phyloP scores from a whole-genome alignment of 2,888 invertebrate genomes.

The Eudemis profundana region DNA sequence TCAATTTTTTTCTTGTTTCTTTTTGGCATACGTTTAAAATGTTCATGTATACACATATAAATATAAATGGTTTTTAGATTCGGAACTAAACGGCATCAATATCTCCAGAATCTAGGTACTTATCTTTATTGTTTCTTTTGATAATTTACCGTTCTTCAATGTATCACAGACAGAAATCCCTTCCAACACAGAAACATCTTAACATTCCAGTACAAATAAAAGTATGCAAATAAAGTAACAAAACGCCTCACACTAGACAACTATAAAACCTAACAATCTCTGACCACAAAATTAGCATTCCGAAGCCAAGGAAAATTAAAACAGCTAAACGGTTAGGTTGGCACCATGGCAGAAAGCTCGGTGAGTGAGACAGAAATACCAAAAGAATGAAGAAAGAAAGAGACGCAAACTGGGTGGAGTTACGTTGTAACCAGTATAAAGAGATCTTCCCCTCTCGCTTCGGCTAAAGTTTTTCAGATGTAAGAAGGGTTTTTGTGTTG shows the following conservation, averaged over 20 bases:
- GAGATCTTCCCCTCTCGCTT: conserved; percentile 6
- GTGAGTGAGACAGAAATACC: conserved; percentile 19
- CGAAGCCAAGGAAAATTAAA: conserved; percentile 39
- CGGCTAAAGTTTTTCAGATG: conserved; percentile 2
- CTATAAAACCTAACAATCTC: conserved; percentile 32
- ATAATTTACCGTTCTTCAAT: too few relatives aligned
- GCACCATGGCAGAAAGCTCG: conserved; percentile 27
- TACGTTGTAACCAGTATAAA: conserved; percentile 32
- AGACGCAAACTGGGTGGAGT: conserved; percentile 38
- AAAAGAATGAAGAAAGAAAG: conserved; percentile 10
- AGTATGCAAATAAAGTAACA: not conserved
- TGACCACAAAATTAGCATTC: conserved; percentile 40
- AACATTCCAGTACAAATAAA: not conserved
- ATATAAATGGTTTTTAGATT: too few relatives aligned
- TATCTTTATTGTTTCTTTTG: too few relatives aligned
- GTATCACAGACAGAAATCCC: too few relatives aligned
- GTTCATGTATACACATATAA: too few relatives aligned
- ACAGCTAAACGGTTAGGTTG: conserved; percentile 28
- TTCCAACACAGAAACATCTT: too few relatives aligned
- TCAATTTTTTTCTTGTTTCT: too few relatives aligned
- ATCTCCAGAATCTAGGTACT: too few relatives aligned
- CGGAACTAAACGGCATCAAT: too few relatives aligned
- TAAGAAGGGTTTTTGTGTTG: conserved; percentile 10
- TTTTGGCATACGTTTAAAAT: too few relatives aligned
- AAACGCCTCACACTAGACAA: conserved; percentile 15